Evolutionary conservation across 2,888 invertebrate species (phyloP).

Genomic region (Drosophila borborema): DNA sequence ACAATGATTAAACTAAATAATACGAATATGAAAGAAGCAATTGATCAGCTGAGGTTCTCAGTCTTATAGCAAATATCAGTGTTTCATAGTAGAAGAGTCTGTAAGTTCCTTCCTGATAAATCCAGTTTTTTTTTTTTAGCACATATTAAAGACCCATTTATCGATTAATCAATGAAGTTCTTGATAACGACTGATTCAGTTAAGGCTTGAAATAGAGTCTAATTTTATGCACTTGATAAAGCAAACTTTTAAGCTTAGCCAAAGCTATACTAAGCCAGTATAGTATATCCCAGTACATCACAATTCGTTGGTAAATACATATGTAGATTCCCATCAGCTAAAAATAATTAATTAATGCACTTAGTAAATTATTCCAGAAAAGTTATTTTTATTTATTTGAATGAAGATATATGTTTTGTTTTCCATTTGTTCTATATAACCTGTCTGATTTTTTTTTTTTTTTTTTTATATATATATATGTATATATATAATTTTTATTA

Average conservation of each 20-base stretch:
- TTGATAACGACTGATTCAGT: neutral
- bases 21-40: neutral
- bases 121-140: too few species aligned
- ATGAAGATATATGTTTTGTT: constrained; percentile 76
- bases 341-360: constrained; percentile 5
- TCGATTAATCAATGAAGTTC: neutral
- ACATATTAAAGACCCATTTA: neutral
- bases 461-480: constrained; percentile 11
- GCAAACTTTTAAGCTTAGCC: neutral
- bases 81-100: too few species aligned
- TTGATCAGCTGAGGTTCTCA: neutral
- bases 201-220: neutral
- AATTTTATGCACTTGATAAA: neutral
- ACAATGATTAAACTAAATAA: neutral
- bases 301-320: neutral
- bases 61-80: too few species aligned
- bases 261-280: neutral
- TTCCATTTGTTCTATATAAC: constrained; percentile 67
- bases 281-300: neutral
- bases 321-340: neutral
- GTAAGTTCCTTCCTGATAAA: too few species aligned
- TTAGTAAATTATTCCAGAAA: constrained; percentile 82
- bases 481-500: constrained; percentile 4
- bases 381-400: constrained; percentile 82
- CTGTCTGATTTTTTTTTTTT: constrained; percentile 45